A percentile compares a stretch with the other conserved stretches of the same genome.
phyloP scores from a whole-genome alignment of 35 echinoderm and acorn worm genomes.

The Chiridota heheva region DNA sequence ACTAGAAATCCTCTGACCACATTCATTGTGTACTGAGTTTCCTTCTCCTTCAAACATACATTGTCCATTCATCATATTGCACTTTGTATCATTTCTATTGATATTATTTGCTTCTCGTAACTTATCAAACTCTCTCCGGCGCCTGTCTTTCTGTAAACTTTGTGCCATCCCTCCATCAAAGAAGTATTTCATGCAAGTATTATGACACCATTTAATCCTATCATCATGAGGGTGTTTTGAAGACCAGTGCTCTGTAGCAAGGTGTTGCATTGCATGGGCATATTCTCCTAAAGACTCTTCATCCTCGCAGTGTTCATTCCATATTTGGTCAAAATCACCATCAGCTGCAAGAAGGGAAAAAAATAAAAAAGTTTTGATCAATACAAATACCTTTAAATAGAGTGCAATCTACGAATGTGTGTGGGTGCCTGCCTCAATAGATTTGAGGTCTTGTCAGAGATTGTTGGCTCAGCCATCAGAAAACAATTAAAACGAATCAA shows the following conservation, averaged over 20 bases:
- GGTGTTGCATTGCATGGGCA: constrained; percentile 97
- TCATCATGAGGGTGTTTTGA: constrained; percentile 89
- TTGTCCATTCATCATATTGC: constrained; percentile 42
- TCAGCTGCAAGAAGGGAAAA: constrained; percentile 64
- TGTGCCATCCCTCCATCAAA: constrained; percentile 69
- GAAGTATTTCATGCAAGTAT: constrained; percentile 92
- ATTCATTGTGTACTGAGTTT: constrained; percentile 17
- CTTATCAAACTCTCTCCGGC: constrained; percentile 58
- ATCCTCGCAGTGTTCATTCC: constrained; percentile 94
- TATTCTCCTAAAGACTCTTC: constrained; percentile 89
- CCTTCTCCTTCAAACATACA: too few species aligned
- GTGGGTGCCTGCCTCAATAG: too few species aligned
- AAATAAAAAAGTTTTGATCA: not conserved
- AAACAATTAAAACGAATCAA: too few species aligned
- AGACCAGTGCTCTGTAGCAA: constrained; percentile 94
- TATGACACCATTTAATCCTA: constrained; percentile 95
- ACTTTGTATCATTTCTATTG: constrained; percentile 26
- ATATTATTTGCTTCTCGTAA: not conserved
- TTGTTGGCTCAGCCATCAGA: too few species aligned
- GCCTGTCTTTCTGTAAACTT: constrained; percentile 73
- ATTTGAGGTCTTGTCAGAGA: too few species aligned
- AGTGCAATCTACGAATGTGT: too few species aligned
- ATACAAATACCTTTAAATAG: too few species aligned
- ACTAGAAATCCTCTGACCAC: constrained; percentile 53
- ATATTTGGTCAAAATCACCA: constrained; percentile 93